Evolutionary conservation across 2,888 invertebrate genomes (phyloP), one percentile per base, ranked within the genome.

Genomic region (Macroteleia sp.): DNA sequence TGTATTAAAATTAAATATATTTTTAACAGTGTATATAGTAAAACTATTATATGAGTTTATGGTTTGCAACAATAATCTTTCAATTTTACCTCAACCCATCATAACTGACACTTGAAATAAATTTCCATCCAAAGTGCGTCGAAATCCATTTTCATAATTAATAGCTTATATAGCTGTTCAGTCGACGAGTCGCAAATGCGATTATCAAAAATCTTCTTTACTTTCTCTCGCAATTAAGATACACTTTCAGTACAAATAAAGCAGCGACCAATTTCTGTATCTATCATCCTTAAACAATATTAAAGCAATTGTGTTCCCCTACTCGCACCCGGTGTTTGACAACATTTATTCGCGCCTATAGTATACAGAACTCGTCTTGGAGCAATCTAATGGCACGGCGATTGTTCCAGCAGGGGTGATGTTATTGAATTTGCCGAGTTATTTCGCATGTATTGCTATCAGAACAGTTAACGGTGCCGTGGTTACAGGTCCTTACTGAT

Each of bases 341-440:
- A 83, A 83, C 79, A 83, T 83, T 83, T 83, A 82, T 80, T 82
- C 79, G 79, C 76, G 70, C 77, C 73, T 74, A 69, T 61, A 76
- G 41, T 57, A 77, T 69, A 50, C 48, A 64, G 16, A 76, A 62
- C 64, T 79, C 57, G 82, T 69, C 77, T 75, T 67, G 70, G 82
- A 64, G 77, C 69, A 78, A 80, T 77, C 79, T 81, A 81, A 81
- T 79, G 81, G 80, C 67, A 69, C 64, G 61, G 76, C 81, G 77
- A 81, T 82, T 82, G 82, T 84, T 82, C 80, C 64, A 66, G 32
- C 64, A 71, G 75, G 79, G 82, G 79, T 75, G 79, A 83, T 83
- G 83, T 88, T 88, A 88, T 88, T 88, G 77, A 86, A 89, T 89
- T 89, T 88, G 85, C 79, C 79, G 82, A 84, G 85, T 82, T 83